These are phyloP conservation scores for Muscina levida DNA, from an alignment of 2,888 invertebrate species.

Conservation along the genomic window DNA sequence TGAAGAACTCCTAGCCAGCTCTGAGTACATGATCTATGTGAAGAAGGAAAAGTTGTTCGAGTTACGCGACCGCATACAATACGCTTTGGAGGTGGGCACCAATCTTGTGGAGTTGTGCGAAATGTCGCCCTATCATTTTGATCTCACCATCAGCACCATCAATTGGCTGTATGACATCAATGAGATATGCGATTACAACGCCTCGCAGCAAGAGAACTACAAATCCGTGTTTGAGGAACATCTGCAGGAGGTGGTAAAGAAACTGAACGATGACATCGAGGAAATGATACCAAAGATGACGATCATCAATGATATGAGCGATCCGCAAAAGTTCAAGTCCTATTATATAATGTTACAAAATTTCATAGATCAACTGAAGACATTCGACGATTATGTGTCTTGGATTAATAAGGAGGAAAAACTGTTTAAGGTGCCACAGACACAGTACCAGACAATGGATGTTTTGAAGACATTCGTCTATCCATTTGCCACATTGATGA, in stretches of 20 bases:
- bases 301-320: slow-evolving; percentile 91
- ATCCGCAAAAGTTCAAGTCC: slow-evolving; percentile 87
- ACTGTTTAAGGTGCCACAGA: slow-evolving; percentile 89
- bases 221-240: slow-evolving; percentile 93
- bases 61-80: slow-evolving; percentile 86
- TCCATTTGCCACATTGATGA: slow-evolving; percentile 87
- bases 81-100: slow-evolving; percentile 83
- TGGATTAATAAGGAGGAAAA: slow-evolving; percentile 96
- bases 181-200: slow-evolving; percentile 90
- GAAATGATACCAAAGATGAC: slow-evolving; percentile 88
- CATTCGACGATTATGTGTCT: slow-evolving; percentile 87
- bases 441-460: slow-evolving; percentile 88
- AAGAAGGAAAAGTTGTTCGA: slow-evolving; percentile 86
- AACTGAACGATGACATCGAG: slow-evolving; percentile 86
- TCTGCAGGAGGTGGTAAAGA: slow-evolving; percentile 85
- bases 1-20: slow-evolving; percentile 89
- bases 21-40: slow-evolving; percentile 89
- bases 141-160: slow-evolving; percentile 89
- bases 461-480: slow-evolving; percentile 87
- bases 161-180: slow-evolving; percentile 91
- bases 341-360: slow-evolving; percentile 89
- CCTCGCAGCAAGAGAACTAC: slow-evolving; percentile 87
- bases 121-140: slow-evolving; percentile 87
- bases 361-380: slow-evolving; percentile 87
- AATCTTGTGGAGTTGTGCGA: slow-evolving; percentile 89